phyloP scores from a whole-genome alignment of 2,797 vertebrate species.

The Darevskia nairensis region DNA sequence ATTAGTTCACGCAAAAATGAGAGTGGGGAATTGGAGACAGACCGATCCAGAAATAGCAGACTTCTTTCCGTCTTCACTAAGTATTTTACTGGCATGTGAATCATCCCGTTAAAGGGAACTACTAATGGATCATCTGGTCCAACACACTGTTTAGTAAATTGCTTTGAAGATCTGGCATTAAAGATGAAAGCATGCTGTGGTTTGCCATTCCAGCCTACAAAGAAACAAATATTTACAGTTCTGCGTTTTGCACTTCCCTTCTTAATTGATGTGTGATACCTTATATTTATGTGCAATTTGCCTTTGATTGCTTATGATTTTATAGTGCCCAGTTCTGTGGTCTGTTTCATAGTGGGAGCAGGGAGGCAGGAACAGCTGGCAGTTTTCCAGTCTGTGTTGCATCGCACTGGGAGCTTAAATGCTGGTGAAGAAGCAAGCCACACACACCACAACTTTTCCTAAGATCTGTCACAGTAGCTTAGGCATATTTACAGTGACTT shows the following conservation, averaged over 20 bases:
- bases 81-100: constrained; percentile 39
- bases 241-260: neutral
- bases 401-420: neutral
- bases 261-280: neutral
- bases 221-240: neutral
- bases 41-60: constrained; percentile 34
- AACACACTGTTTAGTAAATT: constrained; percentile 23
- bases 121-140: constrained; percentile 9
- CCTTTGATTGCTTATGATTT: neutral
- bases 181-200: neutral
- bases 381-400: neutral
- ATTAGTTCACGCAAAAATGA: constrained; percentile 59
- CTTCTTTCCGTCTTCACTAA: constrained; percentile 35
- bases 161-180: constrained; percentile 12
- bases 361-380: neutral
- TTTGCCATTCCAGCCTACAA: neutral
- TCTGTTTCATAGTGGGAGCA: neutral
- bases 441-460: neutral
- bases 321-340: neutral
- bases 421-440: neutral
- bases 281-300: neutral
- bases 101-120: constrained; percentile 16
- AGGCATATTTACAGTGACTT: neutral
- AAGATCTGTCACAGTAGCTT: neutral
- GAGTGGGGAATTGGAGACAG: constrained; percentile 47